These are phyloP conservation scores for Thymelicus lineola DNA, from an alignment of 2,888 invertebrate genomes.

Conservation along the genomic window DNA sequence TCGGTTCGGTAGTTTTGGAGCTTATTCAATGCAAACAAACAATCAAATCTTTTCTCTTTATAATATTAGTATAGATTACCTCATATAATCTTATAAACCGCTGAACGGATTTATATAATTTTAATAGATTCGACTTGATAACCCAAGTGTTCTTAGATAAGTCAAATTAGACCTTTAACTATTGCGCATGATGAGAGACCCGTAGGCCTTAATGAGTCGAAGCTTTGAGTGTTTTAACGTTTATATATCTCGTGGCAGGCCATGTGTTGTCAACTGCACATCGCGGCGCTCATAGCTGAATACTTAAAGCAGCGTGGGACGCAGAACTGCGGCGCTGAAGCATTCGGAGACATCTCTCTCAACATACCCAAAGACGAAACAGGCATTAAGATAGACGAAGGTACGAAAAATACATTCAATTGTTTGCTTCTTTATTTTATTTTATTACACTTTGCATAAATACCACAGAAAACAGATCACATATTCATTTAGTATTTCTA, in stretches of 20 bases:
- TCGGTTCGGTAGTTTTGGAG: too few species aligned
- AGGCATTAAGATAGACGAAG: conserved; percentile 92
- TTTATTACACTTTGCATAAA: conserved; percentile 44
- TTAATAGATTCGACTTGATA: too few species aligned
- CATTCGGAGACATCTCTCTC: conserved; percentile 92
- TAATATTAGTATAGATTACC: too few species aligned
- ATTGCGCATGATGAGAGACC: too few species aligned
- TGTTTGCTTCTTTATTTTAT: conserved; percentile 50
- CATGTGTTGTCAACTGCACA: conserved; percentile 97
- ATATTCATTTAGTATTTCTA: conserved; percentile 34
- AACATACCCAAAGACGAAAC: conserved; percentile 95
- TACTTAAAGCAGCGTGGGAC: conserved; percentile 92
- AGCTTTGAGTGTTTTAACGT: not conserved
- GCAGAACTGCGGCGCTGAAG: conserved; percentile 94
- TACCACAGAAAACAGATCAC: conserved; percentile 56
- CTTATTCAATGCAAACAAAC: too few species aligned
- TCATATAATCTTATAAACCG: too few species aligned
- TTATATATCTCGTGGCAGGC: conserved; percentile 81
- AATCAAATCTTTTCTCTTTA: too few species aligned
- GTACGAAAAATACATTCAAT: conserved; percentile 68
- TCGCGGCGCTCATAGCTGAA: conserved; percentile 97
- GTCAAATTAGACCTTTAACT: too few species aligned
- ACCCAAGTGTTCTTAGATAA: too few species aligned
- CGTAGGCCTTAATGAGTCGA: too few species aligned
- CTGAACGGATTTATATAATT: too few species aligned